phyloP scores from a whole-genome alignment of 2,888 invertebrate genomes.

The Eupithecia dodoneata region DNA sequence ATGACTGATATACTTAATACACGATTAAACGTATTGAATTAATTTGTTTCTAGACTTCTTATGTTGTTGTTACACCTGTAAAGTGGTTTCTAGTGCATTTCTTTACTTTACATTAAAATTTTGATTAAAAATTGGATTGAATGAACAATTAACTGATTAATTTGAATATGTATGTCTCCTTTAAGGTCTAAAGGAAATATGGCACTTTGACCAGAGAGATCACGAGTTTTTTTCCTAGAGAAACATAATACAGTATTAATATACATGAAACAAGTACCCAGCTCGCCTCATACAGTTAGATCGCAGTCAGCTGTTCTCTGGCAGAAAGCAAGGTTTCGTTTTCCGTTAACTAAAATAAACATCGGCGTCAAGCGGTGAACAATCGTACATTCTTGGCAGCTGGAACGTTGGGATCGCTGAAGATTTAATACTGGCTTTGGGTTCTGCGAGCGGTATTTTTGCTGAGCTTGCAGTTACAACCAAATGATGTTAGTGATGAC shows the following conservation, averaged over 20 bases:
- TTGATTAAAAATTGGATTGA: too few species aligned
- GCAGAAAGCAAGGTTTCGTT: constrained; percentile 38
- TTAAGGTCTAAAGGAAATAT: too few species aligned
- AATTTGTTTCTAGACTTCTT: too few species aligned
- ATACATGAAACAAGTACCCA: neutral
- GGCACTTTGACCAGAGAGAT: neutral
- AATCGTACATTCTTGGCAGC: constrained; percentile 71
- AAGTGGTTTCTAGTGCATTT: too few species aligned
- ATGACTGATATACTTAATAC: too few species aligned
- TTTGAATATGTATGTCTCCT: too few species aligned
- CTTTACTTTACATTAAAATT: too few species aligned
- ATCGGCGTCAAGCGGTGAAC: constrained; percentile 45
- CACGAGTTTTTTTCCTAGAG: neutral
- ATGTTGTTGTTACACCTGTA: too few species aligned
- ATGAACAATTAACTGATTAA: too few species aligned
- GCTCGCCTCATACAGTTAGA: constrained; percentile 9
- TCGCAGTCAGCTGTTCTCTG: constrained; percentile 31
- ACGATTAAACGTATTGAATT: too few species aligned
- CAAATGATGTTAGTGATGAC: too few species aligned
- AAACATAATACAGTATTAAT: constrained; percentile 4
- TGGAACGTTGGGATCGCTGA: constrained; percentile 44
- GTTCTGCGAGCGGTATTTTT: constrained; percentile 32
- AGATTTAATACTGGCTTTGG: constrained; percentile 34
- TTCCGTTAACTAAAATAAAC: constrained; percentile 46
- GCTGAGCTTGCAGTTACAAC: too few species aligned